phyloP scores from a whole-genome alignment of 2,113 vertebrate species.

The Tursiops truncatus region DNA sequence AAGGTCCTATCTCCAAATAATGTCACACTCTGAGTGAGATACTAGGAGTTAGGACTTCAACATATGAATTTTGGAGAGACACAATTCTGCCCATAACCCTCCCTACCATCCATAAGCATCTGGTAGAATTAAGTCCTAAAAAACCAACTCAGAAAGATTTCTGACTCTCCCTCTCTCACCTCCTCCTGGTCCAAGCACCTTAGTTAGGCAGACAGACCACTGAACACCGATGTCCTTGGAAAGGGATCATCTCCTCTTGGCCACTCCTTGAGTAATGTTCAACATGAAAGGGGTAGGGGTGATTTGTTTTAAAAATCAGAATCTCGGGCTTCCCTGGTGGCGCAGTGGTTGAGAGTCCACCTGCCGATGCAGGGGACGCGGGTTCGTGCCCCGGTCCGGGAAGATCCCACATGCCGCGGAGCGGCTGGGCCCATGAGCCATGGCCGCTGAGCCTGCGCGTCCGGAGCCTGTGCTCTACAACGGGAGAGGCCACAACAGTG shows the following conservation, averaged over 20 bases:
- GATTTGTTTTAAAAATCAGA: background rate
- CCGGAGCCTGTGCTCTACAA: no score
- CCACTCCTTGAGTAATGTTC: background rate
- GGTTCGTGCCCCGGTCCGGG: no score
- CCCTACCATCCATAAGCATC: background rate
- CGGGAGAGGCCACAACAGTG: no score
- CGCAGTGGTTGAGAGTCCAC: no score
- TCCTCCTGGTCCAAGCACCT: background rate
- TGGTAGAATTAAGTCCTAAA: background rate
- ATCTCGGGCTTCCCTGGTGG: background rate
- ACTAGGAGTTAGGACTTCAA: background rate
- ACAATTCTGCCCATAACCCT: background rate
- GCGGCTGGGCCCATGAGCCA: no score
- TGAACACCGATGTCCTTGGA: background rate
- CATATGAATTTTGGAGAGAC: background rate
- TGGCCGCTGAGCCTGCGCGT: no score
- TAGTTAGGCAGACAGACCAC: background rate
- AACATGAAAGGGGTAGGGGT: background rate
- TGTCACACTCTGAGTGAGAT: background rate
- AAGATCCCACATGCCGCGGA: no score
- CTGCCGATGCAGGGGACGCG: no score
- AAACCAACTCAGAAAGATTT: background rate
- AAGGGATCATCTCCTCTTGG: background rate
- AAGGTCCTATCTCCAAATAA: background rate
- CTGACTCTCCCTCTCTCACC: background rate